Base-by-base conservation (phyloP, 1,140 invertebrate genomes). In the Drosophila albomicans region DNA sequence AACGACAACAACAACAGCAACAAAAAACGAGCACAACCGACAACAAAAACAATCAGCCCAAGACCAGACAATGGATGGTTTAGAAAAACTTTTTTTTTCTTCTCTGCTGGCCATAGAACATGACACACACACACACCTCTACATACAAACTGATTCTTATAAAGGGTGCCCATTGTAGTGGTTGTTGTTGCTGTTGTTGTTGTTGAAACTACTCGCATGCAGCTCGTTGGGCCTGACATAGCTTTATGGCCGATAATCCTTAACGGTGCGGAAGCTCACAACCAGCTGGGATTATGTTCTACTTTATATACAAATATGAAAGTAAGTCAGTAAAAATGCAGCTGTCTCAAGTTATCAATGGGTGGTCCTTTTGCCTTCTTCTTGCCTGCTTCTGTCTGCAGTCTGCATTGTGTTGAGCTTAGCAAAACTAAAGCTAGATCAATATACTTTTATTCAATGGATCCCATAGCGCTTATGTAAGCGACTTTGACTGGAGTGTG, bases 11-110 rank as follows among this genome's bases (percentile, higher is more conserved):
- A 63, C 30, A 32, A 32, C 35, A 38, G 10, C 49, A 59, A 63
- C 49, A 59, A 71, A 43, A 63, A 75, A 71, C 61, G 65, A 72
- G 49, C 51, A 54, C 71, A 74, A 35, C 32, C 16, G 28, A 78
- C 64, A 62, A 28, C 16, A 54, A 65, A 78, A 86, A 86, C 84
- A 87, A 87, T 88, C 80, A 86, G 65, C 68, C 68, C 64, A 46
- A 45, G 56, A 30, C 57, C 76, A 75, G 65, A 87, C 79, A 87
- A 87, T 87, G 74, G 69, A 67, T 58, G 79, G 63, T 76, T 78
- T 78, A 72, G 65, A 66, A 51, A 67, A 75, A 72, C 72, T 48
- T 57, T 76, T 82, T 82, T 66, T 8, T 69, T 45, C 43, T 28
- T 43, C 49, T 69, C 30, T 51, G 11, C 48, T 41, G 3, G 7